Evolutionary conservation across 2,797 vertebrate species (phyloP), one percentile per base, ranked within the genome.

Genomic region (Cirrhinus molitorella): DNA sequence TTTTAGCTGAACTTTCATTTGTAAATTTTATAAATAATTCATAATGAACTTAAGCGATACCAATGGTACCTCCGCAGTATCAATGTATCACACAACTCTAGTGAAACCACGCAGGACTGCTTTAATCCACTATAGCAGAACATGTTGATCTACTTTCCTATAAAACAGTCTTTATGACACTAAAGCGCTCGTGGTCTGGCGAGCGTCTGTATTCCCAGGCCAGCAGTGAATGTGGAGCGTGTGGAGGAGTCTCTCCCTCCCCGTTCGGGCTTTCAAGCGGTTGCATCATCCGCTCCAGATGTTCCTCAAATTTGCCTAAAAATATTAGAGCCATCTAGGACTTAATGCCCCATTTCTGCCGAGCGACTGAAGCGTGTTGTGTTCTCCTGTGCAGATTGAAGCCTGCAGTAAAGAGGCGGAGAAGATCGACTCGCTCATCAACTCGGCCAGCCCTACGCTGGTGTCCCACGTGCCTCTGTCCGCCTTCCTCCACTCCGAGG

Each of bases 321-420:
- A 83, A 78, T 85, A 80, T 49, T 21, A 25, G 53, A 65, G 65
- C 43, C 3, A 77, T 85, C 61, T 82, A 77, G 84, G 80, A 78
- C 57, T 13, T 28, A 40, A 13, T 67, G 34, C 19, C 37, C n/a
- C 59, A 16, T 40, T 34, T 78, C 45, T 65, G 51, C 47, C 10
- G 40, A 10, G 40, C 9, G 40, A 2, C 59, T 86, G 40, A 79
- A 51, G 21, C 16, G 19, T 28, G 28, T 57, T 79, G 51, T 59
- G 53, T 11, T 57, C 47, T 57, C 47, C 31, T 70, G 77, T 86
- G 2, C 92, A 99, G 98, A 95, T 99, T 43, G 97, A 99, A 92
- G 98, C 98, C 82, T 99, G 98, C 95, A 97, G 96, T 89, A 99
- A 97, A 90, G 98, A 99, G 90, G 97, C 98, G 0, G 97, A 99